Conservation (phyloP, 1,140 invertebrate species). For the Ostrea edulis region DNA sequence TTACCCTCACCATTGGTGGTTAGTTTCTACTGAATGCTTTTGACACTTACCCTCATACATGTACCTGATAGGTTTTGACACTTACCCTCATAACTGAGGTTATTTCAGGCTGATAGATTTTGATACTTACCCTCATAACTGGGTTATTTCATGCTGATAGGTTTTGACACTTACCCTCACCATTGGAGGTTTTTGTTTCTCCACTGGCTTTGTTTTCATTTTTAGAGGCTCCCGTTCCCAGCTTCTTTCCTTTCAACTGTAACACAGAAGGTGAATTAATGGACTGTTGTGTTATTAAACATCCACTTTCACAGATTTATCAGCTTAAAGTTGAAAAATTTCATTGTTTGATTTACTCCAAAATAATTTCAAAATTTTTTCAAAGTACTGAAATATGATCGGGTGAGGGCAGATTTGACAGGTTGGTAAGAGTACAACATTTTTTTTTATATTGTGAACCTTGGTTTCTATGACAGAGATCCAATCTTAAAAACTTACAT, state of each 20-base stretch:
- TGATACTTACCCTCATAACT: background rate
- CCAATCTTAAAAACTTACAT: too few species aligned
- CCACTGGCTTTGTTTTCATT: slow-evolving; percentile 41
- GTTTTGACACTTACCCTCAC: background rate
- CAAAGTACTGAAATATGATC: too few species aligned
- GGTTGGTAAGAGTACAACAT: too few species aligned
- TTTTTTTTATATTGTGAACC: too few species aligned
- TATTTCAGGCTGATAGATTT: background rate
- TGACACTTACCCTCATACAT: background rate
- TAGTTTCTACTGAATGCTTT: background rate
- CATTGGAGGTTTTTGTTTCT: slow-evolving; percentile 20
- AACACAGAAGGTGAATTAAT: background rate
- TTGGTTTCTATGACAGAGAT: too few species aligned
- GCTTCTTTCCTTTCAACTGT: slow-evolving; percentile 7
- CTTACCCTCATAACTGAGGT: background rate
- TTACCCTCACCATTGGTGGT: background rate
- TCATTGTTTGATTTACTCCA: too few species aligned
- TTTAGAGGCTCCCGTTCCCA: background rate
- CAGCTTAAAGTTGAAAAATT: too few species aligned
- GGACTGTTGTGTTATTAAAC: background rate
- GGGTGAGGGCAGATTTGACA: too few species aligned
- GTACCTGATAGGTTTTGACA: background rate
- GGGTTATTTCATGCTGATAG: background rate
- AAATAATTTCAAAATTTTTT: too few species aligned
- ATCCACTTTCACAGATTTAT: background rate